phyloP scores from a whole-genome alignment of 1,140 invertebrate species.

The Trachymyrmex cornetzi region DNA sequence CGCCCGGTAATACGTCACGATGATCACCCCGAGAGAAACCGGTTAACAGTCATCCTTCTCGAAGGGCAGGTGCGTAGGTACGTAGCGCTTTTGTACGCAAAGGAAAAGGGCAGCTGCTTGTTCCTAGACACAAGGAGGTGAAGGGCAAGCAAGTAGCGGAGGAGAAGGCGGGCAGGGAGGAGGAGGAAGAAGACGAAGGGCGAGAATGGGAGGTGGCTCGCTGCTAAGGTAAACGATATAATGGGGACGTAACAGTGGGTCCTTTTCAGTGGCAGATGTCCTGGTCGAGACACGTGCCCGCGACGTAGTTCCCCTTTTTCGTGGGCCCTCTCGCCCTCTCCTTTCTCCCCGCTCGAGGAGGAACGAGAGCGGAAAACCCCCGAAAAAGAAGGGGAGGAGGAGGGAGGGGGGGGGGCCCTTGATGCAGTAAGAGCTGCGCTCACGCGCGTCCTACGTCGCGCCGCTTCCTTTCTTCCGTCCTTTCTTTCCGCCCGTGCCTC shows the following conservation, averaged over 20 bases:
- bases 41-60: slow-evolving; percentile 73
- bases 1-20: slow-evolving; percentile 37
- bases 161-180: slow-evolving; percentile 42
- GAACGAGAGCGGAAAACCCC: slow-evolving; percentile 66
- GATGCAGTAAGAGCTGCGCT: neutral
- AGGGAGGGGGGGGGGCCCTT: neutral
- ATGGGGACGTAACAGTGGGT: slow-evolving; percentile 81
- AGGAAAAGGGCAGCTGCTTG: slow-evolving; percentile 73
- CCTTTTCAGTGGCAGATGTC: slow-evolving; percentile 85
- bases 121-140: slow-evolving; percentile 73
- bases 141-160: slow-evolving; percentile 65
- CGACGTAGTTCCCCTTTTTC: slow-evolving; percentile 65
- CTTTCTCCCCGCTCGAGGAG: slow-evolving; percentile 30
- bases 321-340: slow-evolving; percentile 43
- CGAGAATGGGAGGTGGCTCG: slow-evolving; percentile 72
- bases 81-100: slow-evolving; percentile 54
- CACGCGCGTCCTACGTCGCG: slow-evolving; percentile 33
- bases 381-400: slow-evolving; percentile 25
- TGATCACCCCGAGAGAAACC: slow-evolving; percentile 56
- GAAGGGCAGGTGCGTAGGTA: slow-evolving; percentile 80
- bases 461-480: slow-evolving; percentile 35
- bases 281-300: slow-evolving; percentile 82
- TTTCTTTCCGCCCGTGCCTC: slow-evolving; percentile 49
- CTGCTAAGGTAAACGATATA: slow-evolving; percentile 83
- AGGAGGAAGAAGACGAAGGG: slow-evolving; percentile 56